These are phyloP conservation scores for Cephalopholis sonnerati DNA, from an alignment of 2,113 vertebrate genomes.

Conservation along the genomic window DNA sequence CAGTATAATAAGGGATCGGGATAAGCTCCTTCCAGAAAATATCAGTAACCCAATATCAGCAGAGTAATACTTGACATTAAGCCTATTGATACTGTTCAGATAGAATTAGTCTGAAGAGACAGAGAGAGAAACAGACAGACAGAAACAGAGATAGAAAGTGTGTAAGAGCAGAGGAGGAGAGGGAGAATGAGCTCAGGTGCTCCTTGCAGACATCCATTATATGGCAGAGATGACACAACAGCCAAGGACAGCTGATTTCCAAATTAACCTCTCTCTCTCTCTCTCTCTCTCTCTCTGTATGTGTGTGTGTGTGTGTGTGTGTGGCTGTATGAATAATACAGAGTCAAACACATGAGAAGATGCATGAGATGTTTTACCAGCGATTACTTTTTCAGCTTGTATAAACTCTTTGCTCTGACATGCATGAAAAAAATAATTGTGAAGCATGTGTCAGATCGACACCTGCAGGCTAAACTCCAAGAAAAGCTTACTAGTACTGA, in stretches of 20 bases:
- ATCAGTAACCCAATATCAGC: neutral
- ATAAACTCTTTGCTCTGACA: conserved; percentile 4
- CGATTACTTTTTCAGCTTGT: neutral
- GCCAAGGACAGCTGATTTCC: neutral
- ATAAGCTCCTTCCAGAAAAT: neutral
- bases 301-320: neutral
- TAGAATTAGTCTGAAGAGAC: neutral
- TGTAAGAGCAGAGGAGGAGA: neutral
- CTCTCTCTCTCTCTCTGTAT: neutral
- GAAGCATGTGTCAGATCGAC: neutral
- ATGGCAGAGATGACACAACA: neutral
- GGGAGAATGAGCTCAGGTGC: neutral
- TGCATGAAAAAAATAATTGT: neutral
- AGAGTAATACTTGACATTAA: neutral
- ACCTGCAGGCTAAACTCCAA: neutral
- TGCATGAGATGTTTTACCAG: neutral
- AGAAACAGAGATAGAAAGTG: too few species aligned
- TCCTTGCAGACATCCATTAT: neutral
- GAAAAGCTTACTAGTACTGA: neutral
- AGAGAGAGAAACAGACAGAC: too few species aligned
- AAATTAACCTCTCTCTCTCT: neutral
- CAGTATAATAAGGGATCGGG: too few species aligned
- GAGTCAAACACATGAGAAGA: neutral
- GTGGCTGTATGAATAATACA: neutral
- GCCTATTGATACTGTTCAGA: neutral